Evolutionary conservation across 2,113 vertebrate species (phyloP).

Genomic region (Macroglossus sobrinus): DNA sequence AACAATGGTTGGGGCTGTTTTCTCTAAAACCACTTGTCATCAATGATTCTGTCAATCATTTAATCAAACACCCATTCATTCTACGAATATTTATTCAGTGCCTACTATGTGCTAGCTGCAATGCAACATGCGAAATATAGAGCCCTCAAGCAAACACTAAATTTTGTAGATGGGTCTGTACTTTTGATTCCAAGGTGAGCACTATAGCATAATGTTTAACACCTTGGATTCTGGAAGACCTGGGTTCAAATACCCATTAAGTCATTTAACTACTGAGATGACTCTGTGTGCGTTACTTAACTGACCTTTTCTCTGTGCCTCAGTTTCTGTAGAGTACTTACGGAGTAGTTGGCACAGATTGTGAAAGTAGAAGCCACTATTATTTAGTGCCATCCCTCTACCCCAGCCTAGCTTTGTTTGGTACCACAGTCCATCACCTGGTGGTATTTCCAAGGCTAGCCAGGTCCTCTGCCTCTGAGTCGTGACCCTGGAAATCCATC

Average conservation of each 20-base stretch:
- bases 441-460: slow-evolving; percentile 45
- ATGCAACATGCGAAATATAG: neutral
- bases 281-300: neutral
- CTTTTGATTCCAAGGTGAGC: neutral
- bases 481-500: slow-evolving; percentile 67
- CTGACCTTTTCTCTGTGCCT: slow-evolving; percentile 3
- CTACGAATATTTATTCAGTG: neutral
- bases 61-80: neutral
- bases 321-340: slow-evolving; percentile 12
- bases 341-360: neutral
- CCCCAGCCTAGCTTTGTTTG: neutral
- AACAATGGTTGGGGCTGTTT: slow-evolving; percentile 11
- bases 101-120: neutral
- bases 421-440: neutral
- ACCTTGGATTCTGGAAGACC: neutral
- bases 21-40: slow-evolving; percentile 19
- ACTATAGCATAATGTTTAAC: neutral
- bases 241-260: neutral
- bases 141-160: neutral
- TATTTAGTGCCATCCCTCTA: neutral
- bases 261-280: neutral
- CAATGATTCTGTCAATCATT: neutral
- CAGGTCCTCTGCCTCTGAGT: slow-evolving; percentile 26
- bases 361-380: neutral
- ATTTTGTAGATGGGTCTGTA: neutral